Evolutionary conservation across 2,113 vertebrate genomes (phyloP), one percentile per base, ranked within the genome.

Genomic region (Apteryx owenii): DNA sequence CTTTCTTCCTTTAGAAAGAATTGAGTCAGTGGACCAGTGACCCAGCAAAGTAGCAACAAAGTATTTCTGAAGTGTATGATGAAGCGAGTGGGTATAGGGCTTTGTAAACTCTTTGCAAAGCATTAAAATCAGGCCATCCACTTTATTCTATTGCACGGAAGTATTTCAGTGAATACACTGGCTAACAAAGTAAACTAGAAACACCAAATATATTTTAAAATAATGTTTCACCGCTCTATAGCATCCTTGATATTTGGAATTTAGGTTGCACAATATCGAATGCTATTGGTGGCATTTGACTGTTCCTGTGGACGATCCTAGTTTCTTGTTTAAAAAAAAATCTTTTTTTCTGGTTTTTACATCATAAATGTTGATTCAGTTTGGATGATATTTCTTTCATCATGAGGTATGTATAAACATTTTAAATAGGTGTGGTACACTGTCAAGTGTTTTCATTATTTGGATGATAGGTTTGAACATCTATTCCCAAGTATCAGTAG

Each of bases 391-490:
- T 89, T 97, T 93, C 88, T 97, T 97, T 95, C 64, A 85, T 90
- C 21, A 6, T 81, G 42, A 91, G 62, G 90, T 88, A 89, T 88
- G 94, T 96, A 96, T 95, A 96, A 98, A 98, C 94, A 78, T 97
- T 95, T 93, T 85, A 92, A 93, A 79, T 85, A 98, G 97, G 98
- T 97, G 98, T 98, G 97, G 97, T 97, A 97, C 88, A 73, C 97
- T 98, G 97, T 98, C 96, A 97, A 96, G 97, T 97, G 96, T 96
- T 96, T 89, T 91, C 90, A 96, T 98, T 96, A 97, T 97, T 96
- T 96, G 88, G 95, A 95, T 94, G 97, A 83, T 96, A 87, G 91
- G 92, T 89, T 95, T 93, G 89, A 91, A 77, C 83, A 89, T 93
- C 96, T 85, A 28, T 89, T 97, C 96, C 92, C 79, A 96, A 97